Base-by-base conservation (phyloP, 2,888 invertebrate genomes). In the Drosophila tripunctata region DNA sequence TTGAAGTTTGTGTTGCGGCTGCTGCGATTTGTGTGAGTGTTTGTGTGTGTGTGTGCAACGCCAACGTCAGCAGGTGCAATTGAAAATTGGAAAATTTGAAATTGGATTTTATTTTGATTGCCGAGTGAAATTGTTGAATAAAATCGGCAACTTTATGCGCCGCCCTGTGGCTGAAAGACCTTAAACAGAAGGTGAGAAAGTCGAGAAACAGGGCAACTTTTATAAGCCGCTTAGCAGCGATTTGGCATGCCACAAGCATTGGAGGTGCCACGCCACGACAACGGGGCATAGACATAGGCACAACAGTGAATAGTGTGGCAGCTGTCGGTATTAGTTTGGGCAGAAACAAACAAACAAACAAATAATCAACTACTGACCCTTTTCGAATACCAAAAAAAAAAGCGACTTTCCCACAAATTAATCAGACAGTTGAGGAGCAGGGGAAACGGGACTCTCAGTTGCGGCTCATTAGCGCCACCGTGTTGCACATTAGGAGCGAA, bases 381-480 rank as follows among this genome's bases (percentile, higher is more conserved):
- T 38, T 30, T 22, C 14, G 40, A 24, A n/a, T n/a, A n/a, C n/a
- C n/a, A n/a, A n/a, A 6, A 1, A 21, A 8, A 15, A 27, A 21
- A 12, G 38, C 50, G 51, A 51, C 38, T 35, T 45, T 87, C 80
- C 80, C 80, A 80, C 85, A 84, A 70, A 87, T 80, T 87, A 80
- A 87, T 84, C 87, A 84, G 64, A 2, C 60, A 12, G 54, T 27
- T 41, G 22, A 38, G 10, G 14, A 27, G 19, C 3, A n/a, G 7
- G 15, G 15, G 22, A 15, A 15, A 15, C 3, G 2, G 19, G 8
- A n/a, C 43, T 5, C 38, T 21, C 17, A 19, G 84, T 70, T 81
- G 78, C 60, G 87, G 68, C 85, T 81, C 81, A 81, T 81, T 81
- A 81, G 56, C 64, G 75, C 55, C 22, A 60, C 41, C 52, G n/a